Conservation (phyloP, 2,113 vertebrate species). For the Rattus norvegicus region DNA sequence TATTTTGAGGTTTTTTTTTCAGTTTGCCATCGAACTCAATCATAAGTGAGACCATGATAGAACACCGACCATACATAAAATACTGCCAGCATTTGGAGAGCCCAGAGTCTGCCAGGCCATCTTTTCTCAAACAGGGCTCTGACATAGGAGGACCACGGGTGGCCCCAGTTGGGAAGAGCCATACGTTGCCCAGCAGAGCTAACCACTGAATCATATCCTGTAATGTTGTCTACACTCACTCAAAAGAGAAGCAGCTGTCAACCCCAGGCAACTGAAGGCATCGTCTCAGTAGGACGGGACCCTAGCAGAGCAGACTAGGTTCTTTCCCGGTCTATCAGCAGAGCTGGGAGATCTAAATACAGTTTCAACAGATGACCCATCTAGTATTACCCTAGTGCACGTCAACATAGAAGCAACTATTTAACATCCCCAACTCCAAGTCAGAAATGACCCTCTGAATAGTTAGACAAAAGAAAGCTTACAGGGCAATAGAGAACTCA, state of each 20-base stretch:
- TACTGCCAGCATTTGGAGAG: not conserved
- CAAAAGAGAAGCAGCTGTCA: not conserved
- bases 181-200: not conserved
- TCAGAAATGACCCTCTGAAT: not conserved
- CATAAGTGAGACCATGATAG: not conserved
- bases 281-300: not conserved
- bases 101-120: not conserved
- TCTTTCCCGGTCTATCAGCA: not conserved
- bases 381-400: not conserved
- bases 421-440: not conserved
- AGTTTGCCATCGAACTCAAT: not conserved
- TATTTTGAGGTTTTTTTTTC: not conserved
- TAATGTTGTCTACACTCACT: not conserved
- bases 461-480: slow-evolving; percentile 27
- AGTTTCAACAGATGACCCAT: not conserved
- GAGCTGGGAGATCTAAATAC: not conserved
- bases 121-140: not conserved
- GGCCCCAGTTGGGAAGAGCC: not conserved
- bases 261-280: not conserved
- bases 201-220: not conserved
- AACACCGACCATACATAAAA: not conserved
- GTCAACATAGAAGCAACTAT: slow-evolving; percentile 38
- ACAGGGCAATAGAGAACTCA: not conserved
- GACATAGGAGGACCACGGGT: not conserved
- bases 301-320: not conserved